Evolutionary conservation across 2,113 vertebrate genomes (phyloP), one percentile per base, ranked within the genome.

Genomic region (Dicerorhinus sumatrensis): DNA sequence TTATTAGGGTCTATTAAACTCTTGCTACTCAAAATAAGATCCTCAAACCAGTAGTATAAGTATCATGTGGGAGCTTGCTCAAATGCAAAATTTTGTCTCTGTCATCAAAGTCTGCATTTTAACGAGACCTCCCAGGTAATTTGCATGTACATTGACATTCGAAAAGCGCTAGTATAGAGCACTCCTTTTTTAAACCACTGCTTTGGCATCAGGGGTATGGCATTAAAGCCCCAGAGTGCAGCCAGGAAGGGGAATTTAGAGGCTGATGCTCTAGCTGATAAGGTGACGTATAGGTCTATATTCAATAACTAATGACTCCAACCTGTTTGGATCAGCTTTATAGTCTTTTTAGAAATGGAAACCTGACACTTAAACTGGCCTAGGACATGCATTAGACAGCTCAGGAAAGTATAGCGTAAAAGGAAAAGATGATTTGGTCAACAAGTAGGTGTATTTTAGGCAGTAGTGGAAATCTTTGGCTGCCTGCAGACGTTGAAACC

Each of bases 61-160:
- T 80, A 79, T 70, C 76, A 83, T 62, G 12, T 79, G 18, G 84
- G 62, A 92, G 29, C 54, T 93, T 93, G 12, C 89, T 95, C 89
- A 89, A 65, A 70, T 36, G 23, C 8, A 81, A 91, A 56, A 56
- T 29, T 70, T 42, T n/a, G 12, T 54, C 18, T 89, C 90, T 54
- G 51, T 54, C 51, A 88, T 92, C 58, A 56, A 5, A 62, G 58
- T 31, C 20, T 56, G 11, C 46, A 48, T 79, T 89, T 89, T 84
- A 79, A 89, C 46, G 89, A 56, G 63, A 48, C 9, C 31, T 95
- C 42, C 54, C 84, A 79, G 29, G 62, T 92, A 60, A 70, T 79
- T 56, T 65, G 8, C 25, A 79, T 83, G 82, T 17, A 63, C 60
- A 77, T 36, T 77, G 60, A 69, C 17, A 77, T 77, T 72, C 92